Conservation (phyloP, 92 coral and sea anemone species). For the Palythoa caribaeorum region DNA sequence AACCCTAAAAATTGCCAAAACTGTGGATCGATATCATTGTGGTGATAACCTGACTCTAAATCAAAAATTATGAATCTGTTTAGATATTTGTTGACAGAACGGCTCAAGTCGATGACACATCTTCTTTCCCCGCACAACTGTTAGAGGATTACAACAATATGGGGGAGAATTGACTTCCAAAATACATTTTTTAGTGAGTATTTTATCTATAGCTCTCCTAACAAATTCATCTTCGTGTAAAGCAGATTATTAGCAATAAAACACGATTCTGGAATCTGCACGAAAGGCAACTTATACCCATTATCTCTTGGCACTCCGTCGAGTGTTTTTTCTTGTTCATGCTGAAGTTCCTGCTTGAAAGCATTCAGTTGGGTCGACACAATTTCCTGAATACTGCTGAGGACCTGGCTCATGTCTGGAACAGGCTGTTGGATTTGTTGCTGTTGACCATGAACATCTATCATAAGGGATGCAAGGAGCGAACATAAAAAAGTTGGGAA, state of each 20-base stretch:
- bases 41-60: not conserved
- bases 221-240: not conserved
- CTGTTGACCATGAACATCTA: not conserved
- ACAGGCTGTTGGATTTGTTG: not conserved
- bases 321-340: slow-evolving; percentile 2
- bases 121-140: not conserved
- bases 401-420: not conserved
- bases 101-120: not conserved
- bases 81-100: not conserved
- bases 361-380: slow-evolving; percentile 13
- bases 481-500: not conserved
- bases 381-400: slow-evolving; percentile 6
- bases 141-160: not conserved
- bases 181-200: not conserved
- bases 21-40: not conserved
- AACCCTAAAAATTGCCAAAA: not conserved
- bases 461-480: no score
- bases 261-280: not conserved
- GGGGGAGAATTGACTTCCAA: not conserved
- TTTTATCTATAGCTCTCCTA: not conserved
- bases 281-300: not conserved
- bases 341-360: slow-evolving; percentile 11
- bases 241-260: slow-evolving; percentile 7
- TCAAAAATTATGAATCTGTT: not conserved
- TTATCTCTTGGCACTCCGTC: not conserved